A percentile compares a stretch with the other conserved stretches of the same genome.
phyloP scores from a whole-genome alignment of 2,797 vertebrate genomes.

The Garrulus glandarius region DNA sequence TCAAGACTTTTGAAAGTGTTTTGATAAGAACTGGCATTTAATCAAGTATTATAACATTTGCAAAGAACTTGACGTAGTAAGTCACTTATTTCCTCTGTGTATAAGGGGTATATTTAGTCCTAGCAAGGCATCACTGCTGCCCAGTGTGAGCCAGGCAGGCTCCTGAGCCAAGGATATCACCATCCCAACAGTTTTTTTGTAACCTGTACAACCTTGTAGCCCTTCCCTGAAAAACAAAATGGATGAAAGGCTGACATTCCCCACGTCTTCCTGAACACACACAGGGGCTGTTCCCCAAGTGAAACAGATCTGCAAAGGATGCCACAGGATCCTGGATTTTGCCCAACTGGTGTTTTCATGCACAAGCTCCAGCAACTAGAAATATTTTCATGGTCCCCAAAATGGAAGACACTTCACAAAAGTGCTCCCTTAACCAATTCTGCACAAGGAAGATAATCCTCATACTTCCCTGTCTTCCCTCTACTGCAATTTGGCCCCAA shows the following conservation, averaged over 20 bases:
- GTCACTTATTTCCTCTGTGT: background rate
- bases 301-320: background rate
- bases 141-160: background rate
- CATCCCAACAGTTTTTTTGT: background rate
- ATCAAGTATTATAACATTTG: background rate
- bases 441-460: background rate
- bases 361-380: background rate
- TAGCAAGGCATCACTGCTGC: background rate
- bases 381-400: background rate
- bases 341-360: background rate
- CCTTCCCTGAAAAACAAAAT: background rate
- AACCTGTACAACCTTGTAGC: background rate
- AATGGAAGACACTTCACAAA: background rate
- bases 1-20: background rate
- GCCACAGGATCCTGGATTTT: background rate
- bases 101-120: background rate
- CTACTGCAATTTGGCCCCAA: background rate
- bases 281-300: background rate
- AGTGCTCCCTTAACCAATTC: background rate
- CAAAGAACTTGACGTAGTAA: background rate
- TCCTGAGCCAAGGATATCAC: background rate
- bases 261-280: background rate
- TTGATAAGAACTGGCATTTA: background rate
- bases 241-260: background rate
- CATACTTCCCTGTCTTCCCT: background rate